Base-by-base conservation (phyloP, 1,140 invertebrate species). In the Nasonia giraulti region DNA sequence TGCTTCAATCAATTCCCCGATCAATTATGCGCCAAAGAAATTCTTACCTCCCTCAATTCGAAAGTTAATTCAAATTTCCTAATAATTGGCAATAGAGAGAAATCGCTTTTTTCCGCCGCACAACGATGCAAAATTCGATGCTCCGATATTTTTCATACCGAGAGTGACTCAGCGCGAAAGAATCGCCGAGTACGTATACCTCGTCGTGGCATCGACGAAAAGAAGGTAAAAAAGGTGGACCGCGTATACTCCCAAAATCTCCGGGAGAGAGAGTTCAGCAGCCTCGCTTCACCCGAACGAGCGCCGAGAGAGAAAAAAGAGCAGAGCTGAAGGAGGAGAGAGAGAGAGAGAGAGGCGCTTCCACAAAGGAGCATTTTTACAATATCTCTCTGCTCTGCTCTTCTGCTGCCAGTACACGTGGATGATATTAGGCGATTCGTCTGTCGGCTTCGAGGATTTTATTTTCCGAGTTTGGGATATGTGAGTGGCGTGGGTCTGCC, bases 181-280 rank as follows among this genome's bases (percentile, higher is more conserved):
- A 62, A 62, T 62, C 20, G 55, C 55, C 55, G 55, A 62, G 50
- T 47, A 47, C 44, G 44, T 50, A 17, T 50, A 17, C 14, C 12
- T 50, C 55, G 17, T n/a, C 55, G 20, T 11, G 6, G 55, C 55
- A 62, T 62, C 55, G 55, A 62, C 55, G 55, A 62, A 62, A 62
- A 62, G 55, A 62, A 62, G 55, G 55, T 62, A 62, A 62, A 62
- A n/a, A 62, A 62, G 55, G 20, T 62, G 55, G 55, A 62, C 55
- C 55, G 6, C 55, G 17, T 62, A 62, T 62, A 62, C 55, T 5
- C 5, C 20, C 55, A 2, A 62, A 62, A 62, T 62, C 14, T 62
- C 55, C 20, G 55, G 17, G 55, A 50, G 47, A 50, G 50, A 55
- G 50, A 62, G 55, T 62, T 62, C 55, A 62, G 55, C 55, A 62